Evolutionary conservation across 2,888 invertebrate genomes (phyloP), one percentile per base, ranked within the genome.

Genomic region (Cephus pygmeus): DNA sequence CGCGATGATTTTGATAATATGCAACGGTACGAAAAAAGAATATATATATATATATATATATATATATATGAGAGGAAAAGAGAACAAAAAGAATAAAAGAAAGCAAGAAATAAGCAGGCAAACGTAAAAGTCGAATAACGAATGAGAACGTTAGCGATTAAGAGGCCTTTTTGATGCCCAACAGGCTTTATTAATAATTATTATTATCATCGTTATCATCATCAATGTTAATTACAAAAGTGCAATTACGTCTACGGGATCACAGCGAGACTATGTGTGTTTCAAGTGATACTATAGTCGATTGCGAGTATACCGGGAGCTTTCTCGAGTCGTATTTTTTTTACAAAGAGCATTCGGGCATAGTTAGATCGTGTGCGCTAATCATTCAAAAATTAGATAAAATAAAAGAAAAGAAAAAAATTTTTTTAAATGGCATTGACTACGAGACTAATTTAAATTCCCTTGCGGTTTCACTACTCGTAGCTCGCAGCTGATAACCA

Each of bases 171-270:
- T 82, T 81, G 80, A 81, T 81, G 79, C 74, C 76, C 34, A 79
- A 79, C 79, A 80, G 77, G 75, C 77, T 76, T 76, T 75, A 75
- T 80, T 69, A 78, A 69, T 11, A 36, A 40, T 40, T 40, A 40
- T 40, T 40, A 40, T 15, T 40, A 40, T 40, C 36, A 36, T 36
- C 36, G 15, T 36, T 36, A 36, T 15, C 40, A 40, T 40, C 40
- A 40, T 71, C 76, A 73, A 77, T 75, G 23, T 79, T 79, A 77
- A 84, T 84, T 85, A 82, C 82, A 87, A 86, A 86, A 85, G 80
- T 81, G 83, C 81, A 81, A 81, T 88, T 86, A 87, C 83, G 86
- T 84, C 86, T 88, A 88, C 84, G 83, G 85, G 86, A 88, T 88
- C 88, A 89, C 88, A 89, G 88, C 83, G 83, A 87, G 85, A 86